phyloP scores from a whole-genome alignment of 2,797 vertebrate genomes.

The Euphonia xanthogaster region DNA sequence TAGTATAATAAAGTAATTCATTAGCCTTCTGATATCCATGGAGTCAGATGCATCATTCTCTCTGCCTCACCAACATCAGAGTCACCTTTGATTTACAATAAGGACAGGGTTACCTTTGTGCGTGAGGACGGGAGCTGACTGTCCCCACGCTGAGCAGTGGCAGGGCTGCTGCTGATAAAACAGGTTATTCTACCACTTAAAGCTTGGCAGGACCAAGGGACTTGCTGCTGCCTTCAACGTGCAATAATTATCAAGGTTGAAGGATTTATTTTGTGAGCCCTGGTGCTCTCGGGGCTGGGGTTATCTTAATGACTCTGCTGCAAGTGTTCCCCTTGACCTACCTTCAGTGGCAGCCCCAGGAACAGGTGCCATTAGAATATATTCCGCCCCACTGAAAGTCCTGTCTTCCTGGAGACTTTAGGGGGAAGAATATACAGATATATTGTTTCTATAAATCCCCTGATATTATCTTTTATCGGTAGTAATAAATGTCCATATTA shows the following conservation, averaged over 20 bases:
- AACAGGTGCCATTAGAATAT: constrained; percentile 14
- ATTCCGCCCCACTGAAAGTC: background rate
- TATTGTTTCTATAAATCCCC: constrained; percentile 59
- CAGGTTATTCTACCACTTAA: background rate
- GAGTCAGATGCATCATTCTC: background rate
- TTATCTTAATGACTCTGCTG: constrained; percentile 4
- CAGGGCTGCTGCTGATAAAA: background rate
- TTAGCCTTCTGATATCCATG: background rate
- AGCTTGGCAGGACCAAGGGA: background rate
- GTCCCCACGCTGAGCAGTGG: rapidly evolving
- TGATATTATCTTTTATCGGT: constrained; percentile 48
- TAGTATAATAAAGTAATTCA: background rate
- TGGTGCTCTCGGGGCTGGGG: background rate
- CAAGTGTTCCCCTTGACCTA: constrained; percentile 43
- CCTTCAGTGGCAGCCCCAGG: background rate
- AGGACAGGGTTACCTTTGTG: background rate
- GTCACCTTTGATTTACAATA: background rate
- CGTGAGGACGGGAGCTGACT: rapidly evolving
- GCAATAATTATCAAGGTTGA: background rate
- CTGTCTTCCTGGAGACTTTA: background rate
- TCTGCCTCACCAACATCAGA: background rate
- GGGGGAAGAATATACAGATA: constrained; percentile 33
- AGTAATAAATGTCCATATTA: constrained; percentile 65
- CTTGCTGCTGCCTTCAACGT: background rate
- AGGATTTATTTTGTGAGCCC: background rate